Percentiles rank a stretch among this genome's conserved stretches.
Conservation (phyloP, 2,797 vertebrate genomes). For the Rhodeus uyekii region DNA sequence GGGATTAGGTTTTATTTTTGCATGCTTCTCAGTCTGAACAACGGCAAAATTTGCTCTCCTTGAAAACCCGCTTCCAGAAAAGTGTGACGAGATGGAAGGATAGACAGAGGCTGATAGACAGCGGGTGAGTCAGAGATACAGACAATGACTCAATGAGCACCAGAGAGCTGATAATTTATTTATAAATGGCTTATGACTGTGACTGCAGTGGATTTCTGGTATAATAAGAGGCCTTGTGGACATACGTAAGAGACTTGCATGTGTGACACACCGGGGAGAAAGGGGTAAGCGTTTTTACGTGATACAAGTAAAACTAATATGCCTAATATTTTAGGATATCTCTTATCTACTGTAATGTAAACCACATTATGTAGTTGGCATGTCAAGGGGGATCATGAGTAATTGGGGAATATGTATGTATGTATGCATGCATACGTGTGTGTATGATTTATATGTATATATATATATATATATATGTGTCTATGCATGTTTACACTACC, state of each 20-base stretch:
- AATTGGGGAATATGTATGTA: neutral
- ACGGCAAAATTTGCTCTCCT: neutral
- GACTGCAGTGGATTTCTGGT: conserved; percentile 12
- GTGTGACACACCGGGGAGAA: neutral
- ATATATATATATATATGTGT: too few species aligned
- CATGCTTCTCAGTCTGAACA: neutral
- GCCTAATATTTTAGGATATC: neutral
- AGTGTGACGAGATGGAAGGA: conserved; percentile 22
- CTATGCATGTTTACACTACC: too few species aligned
- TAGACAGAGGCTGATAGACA: neutral
- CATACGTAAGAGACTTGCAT: neutral
- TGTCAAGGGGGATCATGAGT: neutral
- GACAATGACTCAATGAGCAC: conserved; percentile 30
- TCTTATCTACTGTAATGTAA: neutral
- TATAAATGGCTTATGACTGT: conserved; percentile 36
- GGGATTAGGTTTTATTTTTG: conserved; percentile 8
- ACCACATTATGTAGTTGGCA: neutral
- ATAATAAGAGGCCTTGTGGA: conserved; percentile 28
- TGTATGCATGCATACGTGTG: too few species aligned
- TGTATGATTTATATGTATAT: too few species aligned
- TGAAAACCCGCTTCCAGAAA: conserved; percentile 11
- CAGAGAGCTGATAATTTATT: conserved; percentile 45
- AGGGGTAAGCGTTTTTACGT: neutral
- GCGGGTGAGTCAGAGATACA: conserved; percentile 28
- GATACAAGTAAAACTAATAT: neutral